Percentiles rank a stretch among this genome's conserved stretches.
Conservation (phyloP, 2,797 vertebrate species). For the Tapirus indicus region DNA sequence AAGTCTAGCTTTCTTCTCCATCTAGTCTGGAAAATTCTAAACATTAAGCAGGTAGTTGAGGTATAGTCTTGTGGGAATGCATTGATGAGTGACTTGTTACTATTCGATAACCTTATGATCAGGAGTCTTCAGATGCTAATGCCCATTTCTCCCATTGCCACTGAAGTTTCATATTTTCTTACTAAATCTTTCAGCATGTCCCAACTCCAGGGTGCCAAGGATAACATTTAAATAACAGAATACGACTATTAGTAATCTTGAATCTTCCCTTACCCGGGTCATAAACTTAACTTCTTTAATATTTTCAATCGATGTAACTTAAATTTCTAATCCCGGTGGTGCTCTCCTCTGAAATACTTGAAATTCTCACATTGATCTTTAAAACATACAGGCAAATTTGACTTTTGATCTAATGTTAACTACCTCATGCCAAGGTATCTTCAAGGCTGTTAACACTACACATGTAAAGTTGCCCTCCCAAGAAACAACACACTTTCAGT, state of each 20-base stretch:
- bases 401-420: neutral
- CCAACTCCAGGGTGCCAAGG: neutral
- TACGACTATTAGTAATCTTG: neutral
- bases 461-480: neutral
- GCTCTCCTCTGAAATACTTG: neutral
- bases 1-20: neutral
- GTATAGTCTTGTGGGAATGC: neutral
- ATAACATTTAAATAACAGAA: neutral
- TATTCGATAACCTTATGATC: neutral
- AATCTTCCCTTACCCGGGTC: neutral
- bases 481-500: neutral
- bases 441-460: neutral
- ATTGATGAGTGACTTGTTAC: neutral
- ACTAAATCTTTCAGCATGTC: neutral
- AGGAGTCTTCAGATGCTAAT: neutral
- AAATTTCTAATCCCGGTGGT: neutral
- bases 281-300: slow-evolving; percentile 12
- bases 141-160: neutral
- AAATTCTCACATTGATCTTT: neutral
- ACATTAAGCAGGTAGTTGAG: neutral
- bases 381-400: neutral
- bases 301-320: neutral
- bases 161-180: slow-evolving; percentile 3
- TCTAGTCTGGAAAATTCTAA: slow-evolving; percentile 16
- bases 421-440: neutral